Conservation (phyloP, 1,140 invertebrate species). For the Campoletis sonorensis region DNA sequence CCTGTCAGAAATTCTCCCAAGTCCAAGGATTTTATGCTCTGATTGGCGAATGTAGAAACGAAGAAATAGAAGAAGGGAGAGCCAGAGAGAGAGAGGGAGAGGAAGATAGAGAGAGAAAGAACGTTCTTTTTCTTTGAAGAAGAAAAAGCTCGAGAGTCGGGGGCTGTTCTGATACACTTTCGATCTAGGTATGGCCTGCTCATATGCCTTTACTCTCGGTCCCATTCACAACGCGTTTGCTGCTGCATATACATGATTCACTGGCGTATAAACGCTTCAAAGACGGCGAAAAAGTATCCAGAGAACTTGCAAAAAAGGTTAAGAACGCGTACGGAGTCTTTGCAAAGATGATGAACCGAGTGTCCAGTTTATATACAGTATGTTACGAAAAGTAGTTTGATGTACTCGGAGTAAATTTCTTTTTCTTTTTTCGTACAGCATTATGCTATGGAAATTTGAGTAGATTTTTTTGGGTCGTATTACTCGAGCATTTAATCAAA, state of each 20-base stretch:
- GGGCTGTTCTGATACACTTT: not conserved
- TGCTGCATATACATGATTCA: not conserved
- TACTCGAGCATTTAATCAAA: too few species aligned
- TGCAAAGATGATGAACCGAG: not conserved
- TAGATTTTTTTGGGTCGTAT: too few species aligned
- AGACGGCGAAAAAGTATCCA: not conserved
- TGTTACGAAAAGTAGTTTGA: not conserved
- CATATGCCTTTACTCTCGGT: not conserved
- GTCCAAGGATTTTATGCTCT: too few species aligned
- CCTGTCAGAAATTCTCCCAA: not conserved
- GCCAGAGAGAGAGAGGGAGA: not conserved
- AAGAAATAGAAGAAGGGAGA: not conserved
- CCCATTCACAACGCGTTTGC: not conserved
- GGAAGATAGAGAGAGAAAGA: not conserved
- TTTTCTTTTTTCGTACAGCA: too few species aligned
- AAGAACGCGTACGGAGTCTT: not conserved
- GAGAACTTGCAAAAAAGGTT: not conserved
- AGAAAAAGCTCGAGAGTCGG: not conserved
- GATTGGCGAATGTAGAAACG: too few species aligned
- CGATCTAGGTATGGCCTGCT: not conserved
- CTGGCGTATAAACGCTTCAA: not conserved
- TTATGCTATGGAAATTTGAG: too few species aligned
- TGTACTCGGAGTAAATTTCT: not conserved
- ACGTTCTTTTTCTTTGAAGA: not conserved
- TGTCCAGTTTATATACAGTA: not conserved